phyloP scores from a whole-genome alignment of 1,140 invertebrate species.

The Scaptomyza hsui region DNA sequence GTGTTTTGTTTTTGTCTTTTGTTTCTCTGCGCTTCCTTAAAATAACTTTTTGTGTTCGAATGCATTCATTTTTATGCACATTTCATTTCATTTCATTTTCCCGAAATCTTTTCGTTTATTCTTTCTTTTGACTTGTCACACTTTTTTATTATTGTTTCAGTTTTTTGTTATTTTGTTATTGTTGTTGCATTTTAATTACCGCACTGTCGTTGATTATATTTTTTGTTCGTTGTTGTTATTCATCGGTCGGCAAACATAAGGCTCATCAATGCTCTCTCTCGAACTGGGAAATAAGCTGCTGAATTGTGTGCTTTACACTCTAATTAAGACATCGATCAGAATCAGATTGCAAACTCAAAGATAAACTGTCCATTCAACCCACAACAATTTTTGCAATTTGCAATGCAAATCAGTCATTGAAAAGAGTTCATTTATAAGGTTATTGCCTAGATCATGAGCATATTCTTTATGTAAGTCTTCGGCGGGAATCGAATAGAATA shows the following conservation, averaged over 20 bases:
- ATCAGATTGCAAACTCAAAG: conserved; percentile 15
- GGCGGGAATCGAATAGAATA: conserved; percentile 1
- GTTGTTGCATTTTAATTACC: conserved; percentile 36
- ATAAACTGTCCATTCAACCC: conserved; percentile 9
- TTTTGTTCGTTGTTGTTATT: conserved; percentile 17
- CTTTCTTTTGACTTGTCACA: conserved; percentile 23
- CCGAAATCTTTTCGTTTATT: conserved; percentile 2
- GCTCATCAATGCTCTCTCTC: conserved; percentile 16
- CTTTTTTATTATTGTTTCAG: conserved; percentile 8
- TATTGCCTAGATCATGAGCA: conserved; percentile 9
- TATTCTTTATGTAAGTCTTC: conserved; percentile 46
- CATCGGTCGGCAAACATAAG: conserved; percentile 1
- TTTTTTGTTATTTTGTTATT: conserved; percentile 8
- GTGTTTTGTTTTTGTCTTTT: conserved; percentile 10
- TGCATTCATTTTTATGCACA: conserved; percentile 22
- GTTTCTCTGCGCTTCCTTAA: conserved; percentile 20
- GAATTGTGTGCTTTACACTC: conserved; percentile 4
- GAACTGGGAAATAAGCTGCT: conserved; percentile 16
- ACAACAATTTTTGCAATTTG: conserved; percentile 7
- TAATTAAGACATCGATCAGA: conserved; percentile 38
- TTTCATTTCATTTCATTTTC: conserved; percentile 32
- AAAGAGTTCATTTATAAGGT: conserved; percentile 2
- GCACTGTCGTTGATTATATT: conserved; percentile 25
- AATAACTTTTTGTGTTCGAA: conserved; percentile 16
- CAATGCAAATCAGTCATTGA: conserved; percentile 49